A percentile compares a stretch with the other conserved stretches of the same genome.
Evolutionary conservation across 2,797 vertebrate species (phyloP).

Genomic region (Eulemur coronatus): DNA sequence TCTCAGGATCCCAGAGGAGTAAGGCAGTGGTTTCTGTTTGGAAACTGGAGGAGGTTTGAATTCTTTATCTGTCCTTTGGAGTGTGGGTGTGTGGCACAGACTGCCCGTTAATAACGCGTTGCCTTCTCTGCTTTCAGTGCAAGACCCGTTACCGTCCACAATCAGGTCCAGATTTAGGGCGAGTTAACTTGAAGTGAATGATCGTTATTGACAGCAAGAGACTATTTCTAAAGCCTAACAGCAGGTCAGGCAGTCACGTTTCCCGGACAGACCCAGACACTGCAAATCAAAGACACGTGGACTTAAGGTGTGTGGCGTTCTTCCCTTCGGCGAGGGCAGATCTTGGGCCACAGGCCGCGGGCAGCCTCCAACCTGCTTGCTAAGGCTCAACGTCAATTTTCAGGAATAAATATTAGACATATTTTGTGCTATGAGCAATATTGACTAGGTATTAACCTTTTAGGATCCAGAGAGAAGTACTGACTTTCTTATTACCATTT

Average conservation of each 20-base stretch:
- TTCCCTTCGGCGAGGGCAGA: too few species aligned
- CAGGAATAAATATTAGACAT: neutral
- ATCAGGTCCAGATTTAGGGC: neutral
- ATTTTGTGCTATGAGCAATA: accelerated
- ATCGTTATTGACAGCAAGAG: neutral
- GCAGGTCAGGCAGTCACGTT: accelerated
- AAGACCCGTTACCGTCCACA: neutral
- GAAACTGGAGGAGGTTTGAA: neutral
- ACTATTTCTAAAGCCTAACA: neutral
- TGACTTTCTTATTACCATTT: neutral
- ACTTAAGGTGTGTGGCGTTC: accelerated
- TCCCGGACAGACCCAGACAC: accelerated
- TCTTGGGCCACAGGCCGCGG: neutral
- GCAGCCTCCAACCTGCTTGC: accelerated
- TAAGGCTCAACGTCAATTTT: neutral
- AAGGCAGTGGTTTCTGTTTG: neutral
- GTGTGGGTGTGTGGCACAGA: too few species aligned
- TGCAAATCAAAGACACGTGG: accelerated
- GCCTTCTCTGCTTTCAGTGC: neutral
- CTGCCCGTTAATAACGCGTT: neutral
- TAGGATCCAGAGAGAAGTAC: neutral
- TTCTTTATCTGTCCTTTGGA: neutral
- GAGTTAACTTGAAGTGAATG: neutral
- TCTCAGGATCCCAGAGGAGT: neutral
- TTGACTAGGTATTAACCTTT: accelerated